phyloP scores from a whole-genome alignment of 1,140 invertebrate genomes.

The Belonocnema kinseyi region DNA sequence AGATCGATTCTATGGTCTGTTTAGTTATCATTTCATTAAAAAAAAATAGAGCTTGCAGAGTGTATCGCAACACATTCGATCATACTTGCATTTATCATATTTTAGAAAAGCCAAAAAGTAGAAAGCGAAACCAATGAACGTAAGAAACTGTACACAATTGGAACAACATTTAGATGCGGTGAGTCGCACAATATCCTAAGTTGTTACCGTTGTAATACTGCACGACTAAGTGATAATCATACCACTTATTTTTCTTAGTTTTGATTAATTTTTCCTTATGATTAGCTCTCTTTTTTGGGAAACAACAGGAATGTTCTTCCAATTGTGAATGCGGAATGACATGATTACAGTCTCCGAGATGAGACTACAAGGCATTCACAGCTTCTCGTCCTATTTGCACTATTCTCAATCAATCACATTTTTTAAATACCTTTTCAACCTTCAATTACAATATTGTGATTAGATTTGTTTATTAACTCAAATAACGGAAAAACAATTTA shows the following conservation, averaged over 20 bases:
- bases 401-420: slow-evolving; percentile 6
- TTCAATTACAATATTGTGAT: not conserved
- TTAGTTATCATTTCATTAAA: slow-evolving; percentile 36
- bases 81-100: slow-evolving; percentile 74
- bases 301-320: slow-evolving; percentile 74
- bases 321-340: slow-evolving; percentile 75
- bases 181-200: slow-evolving; percentile 70
- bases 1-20: not conserved
- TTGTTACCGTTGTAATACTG: slow-evolving; percentile 71
- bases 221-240: slow-evolving; percentile 69
- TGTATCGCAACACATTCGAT: slow-evolving; percentile 59
- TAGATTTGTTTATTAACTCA: not conserved
- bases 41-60: slow-evolving; percentile 42
- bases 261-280: slow-evolving; percentile 48
- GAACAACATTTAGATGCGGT: slow-evolving; percentile 77
- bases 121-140: slow-evolving; percentile 75
- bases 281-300: slow-evolving; percentile 56
- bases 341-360: slow-evolving; percentile 39
- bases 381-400: slow-evolving; percentile 7
- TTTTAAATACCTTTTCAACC: not conserved
- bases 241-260: slow-evolving; percentile 52
- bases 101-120: slow-evolving; percentile 78
- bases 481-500: too few relatives aligned
- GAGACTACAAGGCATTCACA: slow-evolving; percentile 18
- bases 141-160: slow-evolving; percentile 75